phyloP scores from a whole-genome alignment of 2,888 invertebrate species.

The Nephrotoma flavescens region DNA sequence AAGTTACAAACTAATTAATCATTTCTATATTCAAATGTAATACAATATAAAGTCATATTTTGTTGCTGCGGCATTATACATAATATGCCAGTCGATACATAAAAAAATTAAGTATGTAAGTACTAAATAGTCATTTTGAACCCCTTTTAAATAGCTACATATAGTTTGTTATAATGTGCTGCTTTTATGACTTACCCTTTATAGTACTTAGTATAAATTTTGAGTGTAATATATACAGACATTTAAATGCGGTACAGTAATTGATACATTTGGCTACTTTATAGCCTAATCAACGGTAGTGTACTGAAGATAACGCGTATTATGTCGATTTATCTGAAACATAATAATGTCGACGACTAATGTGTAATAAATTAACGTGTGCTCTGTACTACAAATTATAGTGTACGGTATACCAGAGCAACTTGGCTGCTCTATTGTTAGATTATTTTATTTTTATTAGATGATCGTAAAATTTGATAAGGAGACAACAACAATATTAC shows the following conservation, averaged over 20 bases:
- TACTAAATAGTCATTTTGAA: background rate
- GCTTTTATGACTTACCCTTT: background rate
- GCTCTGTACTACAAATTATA: background rate
- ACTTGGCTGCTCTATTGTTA: background rate
- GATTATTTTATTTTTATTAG: background rate
- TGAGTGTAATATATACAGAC: no score
- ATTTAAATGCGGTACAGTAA: background rate
- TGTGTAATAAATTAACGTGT: background rate
- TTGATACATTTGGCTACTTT: background rate
- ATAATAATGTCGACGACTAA: background rate
- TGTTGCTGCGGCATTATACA: background rate
- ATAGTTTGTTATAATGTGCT: background rate
- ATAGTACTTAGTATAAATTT: background rate
- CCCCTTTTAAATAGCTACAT: background rate
- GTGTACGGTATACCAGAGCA: background rate
- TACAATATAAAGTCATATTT: background rate
- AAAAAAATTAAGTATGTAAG: background rate
- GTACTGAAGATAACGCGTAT: background rate
- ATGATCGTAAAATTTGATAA: background rate
- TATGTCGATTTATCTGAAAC: background rate
- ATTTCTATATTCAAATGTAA: background rate
- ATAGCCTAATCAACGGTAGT: background rate
- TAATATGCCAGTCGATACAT: background rate
- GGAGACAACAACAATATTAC: background rate
- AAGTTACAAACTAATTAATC: constrained; percentile 4